A percentile compares a stretch with the other conserved stretches of the same genome.
These are phyloP conservation scores for Scarus forsteni DNA, from an alignment of 2,797 vertebrate genomes.

Conservation along the genomic window DNA sequence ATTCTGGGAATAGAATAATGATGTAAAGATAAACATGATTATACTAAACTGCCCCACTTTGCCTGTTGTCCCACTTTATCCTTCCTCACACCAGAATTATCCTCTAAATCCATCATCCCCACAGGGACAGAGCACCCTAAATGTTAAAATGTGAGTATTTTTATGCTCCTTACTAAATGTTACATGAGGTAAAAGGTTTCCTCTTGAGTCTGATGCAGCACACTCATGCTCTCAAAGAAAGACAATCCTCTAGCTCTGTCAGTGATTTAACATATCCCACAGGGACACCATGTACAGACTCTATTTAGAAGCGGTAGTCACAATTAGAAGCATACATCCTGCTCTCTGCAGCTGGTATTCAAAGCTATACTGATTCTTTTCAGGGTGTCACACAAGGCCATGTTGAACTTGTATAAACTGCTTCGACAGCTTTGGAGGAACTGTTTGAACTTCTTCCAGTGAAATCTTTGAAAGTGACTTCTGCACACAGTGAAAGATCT, in stretches of 20 bases:
- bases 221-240: neutral
- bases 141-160: neutral
- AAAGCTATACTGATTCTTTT: slow-evolving; percentile 13
- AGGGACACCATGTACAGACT: neutral
- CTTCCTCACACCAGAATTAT: neutral
- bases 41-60: too few species aligned
- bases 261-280: neutral
- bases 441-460: slow-evolving; percentile 24
- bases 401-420: slow-evolving; percentile 1
- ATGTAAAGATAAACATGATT: too few species aligned
- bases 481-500: slow-evolving; percentile 15
- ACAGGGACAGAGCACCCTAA: neutral
- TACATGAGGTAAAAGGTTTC: neutral
- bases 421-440: slow-evolving; percentile 7
- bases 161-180: neutral
- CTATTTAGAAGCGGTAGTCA: slow-evolving; percentile 12
- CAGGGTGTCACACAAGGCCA: slow-evolving; percentile 8
- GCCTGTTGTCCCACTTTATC: too few species aligned
- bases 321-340: neutral
- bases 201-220: neutral
- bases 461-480: slow-evolving; percentile 24
- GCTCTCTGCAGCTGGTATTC: neutral
- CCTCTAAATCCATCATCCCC: neutral
- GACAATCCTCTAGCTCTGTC: neutral
- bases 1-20: too few species aligned